Evolutionary conservation across 2,797 vertebrate species (phyloP).

Genomic region (Alectoris magna): DNA sequence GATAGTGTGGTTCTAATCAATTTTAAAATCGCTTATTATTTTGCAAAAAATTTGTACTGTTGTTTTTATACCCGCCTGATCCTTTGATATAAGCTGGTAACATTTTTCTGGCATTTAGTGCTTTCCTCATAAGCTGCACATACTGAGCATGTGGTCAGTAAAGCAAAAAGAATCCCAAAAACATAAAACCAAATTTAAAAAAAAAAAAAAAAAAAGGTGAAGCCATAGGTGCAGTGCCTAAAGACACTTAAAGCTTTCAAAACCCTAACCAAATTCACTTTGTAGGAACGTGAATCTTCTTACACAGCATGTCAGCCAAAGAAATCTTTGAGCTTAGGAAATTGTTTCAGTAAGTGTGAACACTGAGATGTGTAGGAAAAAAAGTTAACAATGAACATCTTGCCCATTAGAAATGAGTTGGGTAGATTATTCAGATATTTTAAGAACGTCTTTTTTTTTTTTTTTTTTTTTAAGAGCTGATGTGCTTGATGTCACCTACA

Average conservation of each 20-base stretch:
- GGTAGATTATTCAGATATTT: constrained; percentile 30
- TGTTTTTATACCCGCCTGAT: not conserved
- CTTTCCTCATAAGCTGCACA: not conserved
- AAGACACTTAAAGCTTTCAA: not conserved
- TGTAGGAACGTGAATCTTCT: not conserved
- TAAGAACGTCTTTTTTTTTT: not conserved
- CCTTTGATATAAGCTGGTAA: not conserved
- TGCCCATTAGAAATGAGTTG: not conserved
- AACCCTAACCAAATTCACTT: not conserved
- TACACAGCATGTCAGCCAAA: not conserved
- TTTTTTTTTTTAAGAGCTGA: not conserved
- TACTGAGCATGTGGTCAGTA: not conserved
- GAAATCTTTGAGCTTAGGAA: not conserved
- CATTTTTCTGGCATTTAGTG: not conserved
- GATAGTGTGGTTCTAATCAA: not conserved
- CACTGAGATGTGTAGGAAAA: not conserved
- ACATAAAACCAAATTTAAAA: not conserved
- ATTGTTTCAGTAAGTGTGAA: not conserved
- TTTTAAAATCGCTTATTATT: not conserved
- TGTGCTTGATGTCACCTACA: constrained; percentile 41
- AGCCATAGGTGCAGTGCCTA: not conserved
- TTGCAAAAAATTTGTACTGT: not conserved
- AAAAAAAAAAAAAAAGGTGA: not conserved
- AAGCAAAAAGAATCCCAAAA: not conserved
- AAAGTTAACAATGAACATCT: not conserved